A percentile compares a stretch with the other conserved stretches of the same genome.
Evolutionary conservation across 2,888 invertebrate genomes (phyloP).

Genomic region (Diaprepes abbreviatus): DNA sequence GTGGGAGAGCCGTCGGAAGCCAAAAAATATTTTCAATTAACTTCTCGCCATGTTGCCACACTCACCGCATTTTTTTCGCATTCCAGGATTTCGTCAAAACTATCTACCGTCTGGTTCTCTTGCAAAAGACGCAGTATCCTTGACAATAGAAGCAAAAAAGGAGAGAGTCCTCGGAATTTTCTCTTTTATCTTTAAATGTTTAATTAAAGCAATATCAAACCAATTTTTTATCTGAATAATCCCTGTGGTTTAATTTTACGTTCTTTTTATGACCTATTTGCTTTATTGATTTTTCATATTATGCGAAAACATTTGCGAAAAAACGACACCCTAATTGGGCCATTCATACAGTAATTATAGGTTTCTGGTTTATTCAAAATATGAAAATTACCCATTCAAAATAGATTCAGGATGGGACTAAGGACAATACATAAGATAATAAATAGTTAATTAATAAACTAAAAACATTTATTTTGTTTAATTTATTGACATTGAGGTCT

Average conservation of each 20-base stretch:
- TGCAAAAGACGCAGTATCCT: background rate
- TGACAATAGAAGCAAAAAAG: background rate
- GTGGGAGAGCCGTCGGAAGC: constrained; percentile 24
- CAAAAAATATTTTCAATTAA: constrained; percentile 34
- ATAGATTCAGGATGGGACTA: background rate
- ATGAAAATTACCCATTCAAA: constrained; percentile 7
- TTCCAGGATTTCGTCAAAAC: constrained; percentile 15
- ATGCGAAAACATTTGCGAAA: constrained; percentile 12
- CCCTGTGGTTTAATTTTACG: background rate
- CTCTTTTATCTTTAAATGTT: background rate
- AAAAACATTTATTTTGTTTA: too few species aligned
- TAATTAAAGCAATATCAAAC: background rate
- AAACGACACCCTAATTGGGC: constrained; percentile 18
- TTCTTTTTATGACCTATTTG: constrained; percentile 21
- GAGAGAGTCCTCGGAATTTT: background rate
- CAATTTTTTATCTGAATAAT: background rate
- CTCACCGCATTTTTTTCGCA: background rate
- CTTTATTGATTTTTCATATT: constrained; percentile 14
- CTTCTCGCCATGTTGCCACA: constrained; percentile 21
- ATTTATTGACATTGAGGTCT: too few species aligned
- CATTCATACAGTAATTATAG: constrained; percentile 20
- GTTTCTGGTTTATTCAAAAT: constrained; percentile 2
- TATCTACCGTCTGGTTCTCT: background rate
- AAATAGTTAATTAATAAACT: too few species aligned
- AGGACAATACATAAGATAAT: too few species aligned